Base-by-base conservation (phyloP, 1,140 invertebrate genomes). In the Drosophila lacteicornis region DNA sequence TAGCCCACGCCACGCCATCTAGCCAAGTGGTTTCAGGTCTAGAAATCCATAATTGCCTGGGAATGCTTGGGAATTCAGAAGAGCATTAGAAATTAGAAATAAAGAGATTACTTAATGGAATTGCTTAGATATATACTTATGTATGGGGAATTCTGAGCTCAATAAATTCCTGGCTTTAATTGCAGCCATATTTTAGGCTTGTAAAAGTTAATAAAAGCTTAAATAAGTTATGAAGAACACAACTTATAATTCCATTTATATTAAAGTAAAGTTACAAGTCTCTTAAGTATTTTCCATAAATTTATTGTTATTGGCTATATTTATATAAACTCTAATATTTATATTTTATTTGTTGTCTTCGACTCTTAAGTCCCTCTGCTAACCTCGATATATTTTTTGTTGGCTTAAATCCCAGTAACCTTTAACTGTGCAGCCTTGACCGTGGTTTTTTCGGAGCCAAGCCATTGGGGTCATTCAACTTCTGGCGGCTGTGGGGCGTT, bases 381-480 rank as follows among this genome's bases (percentile, higher is more conserved):
- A 38, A 38, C 36, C 12, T 13, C 36, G 12, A 38, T 30, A 12
- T 33, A 36, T 17, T 55, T 38, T 55, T 53, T 12, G 3, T 19
- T 0, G 13, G 6, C 4, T 27, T 40, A 12, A 19, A 22, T 45
- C 15, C 22, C 11, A 30, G 25, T 49, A 38, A 42, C 43, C 50
- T 36, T 36, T 58, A 27, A 33, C 27, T 46, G 19, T 13, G 13
- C 67, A 58, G 22, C 57, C 66, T 73, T 84, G 60, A 58, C 67
- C 62, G 51, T 55, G 56, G 68, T 50, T 59, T 69, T 81, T 61
- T 62, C 27, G 58, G 36, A 38, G 71, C 45, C 47, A 50, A 77
- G 59, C 30, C 80, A 82, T 82, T 75, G 74, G 55, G 84, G 83
- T 86, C 84, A 56, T 86, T 86, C 71, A 86, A 83, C 82, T 62